phyloP scores from a whole-genome alignment of 2,797 vertebrate genomes.

The Philypnodon macrostomus region DNA sequence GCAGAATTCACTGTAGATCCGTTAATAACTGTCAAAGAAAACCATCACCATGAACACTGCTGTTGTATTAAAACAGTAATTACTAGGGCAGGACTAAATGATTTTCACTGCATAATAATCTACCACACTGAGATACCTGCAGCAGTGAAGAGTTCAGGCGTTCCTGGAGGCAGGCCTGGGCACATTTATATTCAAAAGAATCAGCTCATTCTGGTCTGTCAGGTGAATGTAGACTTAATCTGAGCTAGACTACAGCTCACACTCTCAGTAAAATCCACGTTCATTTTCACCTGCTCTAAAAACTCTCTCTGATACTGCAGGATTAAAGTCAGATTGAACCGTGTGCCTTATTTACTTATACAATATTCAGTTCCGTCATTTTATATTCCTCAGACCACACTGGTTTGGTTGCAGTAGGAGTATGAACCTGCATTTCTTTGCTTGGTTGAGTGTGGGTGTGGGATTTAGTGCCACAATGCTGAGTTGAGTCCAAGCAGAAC shows the following conservation, averaged over 20 bases:
- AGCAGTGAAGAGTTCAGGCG: constrained; percentile 12
- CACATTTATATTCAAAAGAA: constrained; percentile 47
- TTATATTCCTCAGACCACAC: too few species aligned
- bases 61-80: too few species aligned
- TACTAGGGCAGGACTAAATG: too few species aligned
- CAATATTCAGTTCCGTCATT: constrained; percentile 6
- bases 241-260: constrained; percentile 33
- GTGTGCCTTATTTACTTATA: neutral
- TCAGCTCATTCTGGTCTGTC: constrained; percentile 51
- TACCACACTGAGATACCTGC: neutral
- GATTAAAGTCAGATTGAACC: constrained; percentile 11
- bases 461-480: constrained; percentile 26
- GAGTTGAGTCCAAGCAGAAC: constrained; percentile 33
- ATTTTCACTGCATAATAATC: neutral
- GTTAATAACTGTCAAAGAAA: too few species aligned
- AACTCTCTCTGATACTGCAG: constrained; percentile 16
- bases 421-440: constrained; percentile 23
- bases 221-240: constrained; percentile 48
- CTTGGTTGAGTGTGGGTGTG: constrained; percentile 24
- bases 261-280: too few species aligned
- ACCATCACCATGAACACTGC: too few species aligned
- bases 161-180: constrained; percentile 25
- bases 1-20: too few species aligned
- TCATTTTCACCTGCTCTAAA: too few species aligned
- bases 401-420: constrained; percentile 1